These are phyloP conservation scores for Cranoglanis bouderius DNA, from an alignment of 2,113 vertebrate genomes.

Conservation along the genomic window DNA sequence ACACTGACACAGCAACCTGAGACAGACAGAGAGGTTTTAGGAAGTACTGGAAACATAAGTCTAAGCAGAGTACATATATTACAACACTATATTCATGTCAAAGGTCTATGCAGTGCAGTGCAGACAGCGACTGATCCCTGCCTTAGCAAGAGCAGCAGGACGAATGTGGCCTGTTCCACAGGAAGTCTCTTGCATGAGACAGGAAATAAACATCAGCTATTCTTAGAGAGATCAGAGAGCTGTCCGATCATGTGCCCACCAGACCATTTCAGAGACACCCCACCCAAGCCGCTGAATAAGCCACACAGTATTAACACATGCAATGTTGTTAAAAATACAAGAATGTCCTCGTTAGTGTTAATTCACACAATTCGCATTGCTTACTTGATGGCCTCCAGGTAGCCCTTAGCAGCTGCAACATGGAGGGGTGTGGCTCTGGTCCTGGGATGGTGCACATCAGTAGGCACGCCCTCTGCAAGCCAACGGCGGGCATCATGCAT, in stretches of 20 bases:
- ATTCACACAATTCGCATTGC: not conserved
- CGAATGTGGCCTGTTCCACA: constrained; percentile 33
- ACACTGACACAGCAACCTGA: constrained; percentile 88
- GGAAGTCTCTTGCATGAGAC: constrained; percentile 45
- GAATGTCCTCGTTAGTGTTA: too few relatives aligned
- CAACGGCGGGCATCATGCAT: constrained; percentile 85
- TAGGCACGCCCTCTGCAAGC: constrained; percentile 83
- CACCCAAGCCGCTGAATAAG: constrained; percentile 23
- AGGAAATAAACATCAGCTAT: constrained; percentile 53
- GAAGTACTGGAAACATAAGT: not conserved
- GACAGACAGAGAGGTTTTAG: not conserved
- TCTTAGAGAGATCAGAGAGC: constrained; percentile 52
- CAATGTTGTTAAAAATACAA: not conserved
- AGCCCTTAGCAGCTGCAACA: constrained; percentile 92
- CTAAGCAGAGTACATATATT: not conserved
- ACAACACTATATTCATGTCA: not conserved
- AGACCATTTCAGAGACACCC: constrained; percentile 9
- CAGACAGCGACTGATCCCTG: not conserved
- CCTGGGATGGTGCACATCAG: constrained; percentile 77
- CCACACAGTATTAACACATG: not conserved
- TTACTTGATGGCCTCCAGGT: constrained; percentile 92
- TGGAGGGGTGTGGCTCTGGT: constrained; percentile 91
- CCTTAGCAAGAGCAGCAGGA: constrained; percentile 15
- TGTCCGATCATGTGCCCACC: constrained; percentile 14
- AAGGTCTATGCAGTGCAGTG: not conserved